Evolutionary conservation across 1,140 invertebrate species (phyloP).

Genomic region (Ceratina calcarata): DNA sequence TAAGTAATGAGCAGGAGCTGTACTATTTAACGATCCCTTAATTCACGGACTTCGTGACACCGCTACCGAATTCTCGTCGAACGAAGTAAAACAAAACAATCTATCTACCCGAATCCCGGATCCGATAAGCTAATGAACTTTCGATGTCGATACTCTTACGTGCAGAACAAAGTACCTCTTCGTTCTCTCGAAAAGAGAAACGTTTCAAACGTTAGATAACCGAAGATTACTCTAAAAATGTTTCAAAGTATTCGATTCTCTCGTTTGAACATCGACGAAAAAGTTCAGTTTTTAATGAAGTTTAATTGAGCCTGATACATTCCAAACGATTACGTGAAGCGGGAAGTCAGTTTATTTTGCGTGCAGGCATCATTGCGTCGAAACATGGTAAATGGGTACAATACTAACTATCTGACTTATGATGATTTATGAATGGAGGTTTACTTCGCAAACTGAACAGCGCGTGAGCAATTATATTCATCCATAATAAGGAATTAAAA

Average conservation of each 20-base stretch:
- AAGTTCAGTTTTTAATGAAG: background rate
- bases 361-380: background rate
- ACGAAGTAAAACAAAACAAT: slow-evolving; percentile 30
- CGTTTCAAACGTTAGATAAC: background rate
- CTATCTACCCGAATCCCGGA: background rate
- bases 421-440: slow-evolving; percentile 34
- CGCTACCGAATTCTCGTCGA: background rate
- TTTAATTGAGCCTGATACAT: background rate
- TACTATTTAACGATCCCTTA: slow-evolving; percentile 42
- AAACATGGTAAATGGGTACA: slow-evolving; percentile 29
- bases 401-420: background rate
- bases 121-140: slow-evolving; percentile 33
- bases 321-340: background rate
- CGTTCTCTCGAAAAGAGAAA: background rate
- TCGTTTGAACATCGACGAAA: background rate
- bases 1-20: slow-evolving; percentile 34
- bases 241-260: background rate
- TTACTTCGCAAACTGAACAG: slow-evolving; percentile 15
- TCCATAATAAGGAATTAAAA: slow-evolving; percentile 26
- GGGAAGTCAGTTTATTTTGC: slow-evolving; percentile 26
- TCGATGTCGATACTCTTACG: slow-evolving; percentile 23
- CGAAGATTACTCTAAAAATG: no score
- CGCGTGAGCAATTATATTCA: slow-evolving; percentile 20
- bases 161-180: background rate
- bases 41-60: slow-evolving; percentile 22